phyloP scores from a whole-genome alignment of 2,888 invertebrate genomes.

The Chloroclysta siterata region DNA sequence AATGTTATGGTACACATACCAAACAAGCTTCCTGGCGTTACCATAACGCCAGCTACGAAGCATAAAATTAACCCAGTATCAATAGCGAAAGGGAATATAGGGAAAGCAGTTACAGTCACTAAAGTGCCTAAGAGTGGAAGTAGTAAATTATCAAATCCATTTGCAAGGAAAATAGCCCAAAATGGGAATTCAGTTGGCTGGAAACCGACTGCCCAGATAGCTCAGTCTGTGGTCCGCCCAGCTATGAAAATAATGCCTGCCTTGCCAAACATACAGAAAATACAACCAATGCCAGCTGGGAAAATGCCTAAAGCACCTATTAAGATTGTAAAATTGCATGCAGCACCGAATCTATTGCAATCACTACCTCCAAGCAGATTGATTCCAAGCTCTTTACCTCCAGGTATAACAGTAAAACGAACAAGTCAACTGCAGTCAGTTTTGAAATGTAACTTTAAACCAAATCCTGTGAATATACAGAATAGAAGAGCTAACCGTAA shows the following conservation, averaged over 20 bases:
- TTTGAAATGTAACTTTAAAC: conserved; percentile 5
- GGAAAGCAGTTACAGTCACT: conserved; percentile 49
- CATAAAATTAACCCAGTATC: conserved; percentile 39
- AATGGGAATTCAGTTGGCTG: conserved; percentile 43
- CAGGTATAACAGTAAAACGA: conserved; percentile 66
- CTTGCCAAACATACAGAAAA: conserved; percentile 28
- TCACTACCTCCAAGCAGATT: conserved; percentile 43
- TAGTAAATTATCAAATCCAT: conserved; percentile 46
- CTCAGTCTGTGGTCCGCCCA: conserved; percentile 2
- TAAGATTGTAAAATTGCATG: conserved; percentile 12
- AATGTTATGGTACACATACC: conserved; percentile 80
- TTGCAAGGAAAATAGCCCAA: conserved; percentile 44
- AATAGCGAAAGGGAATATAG: conserved; percentile 43
- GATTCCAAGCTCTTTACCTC: conserved; percentile 60
- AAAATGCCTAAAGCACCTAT: conserved; percentile 2
- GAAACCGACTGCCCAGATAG: conserved; percentile 30
- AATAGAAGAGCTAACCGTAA: background rate
- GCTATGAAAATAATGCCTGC: conserved; percentile 14
- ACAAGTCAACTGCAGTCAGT: conserved; percentile 34
- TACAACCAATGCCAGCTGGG: background rate
- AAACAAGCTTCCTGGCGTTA: conserved; percentile 57
- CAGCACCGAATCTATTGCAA: background rate
- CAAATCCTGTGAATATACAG: conserved; percentile 10
- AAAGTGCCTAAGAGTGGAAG: conserved; percentile 41
- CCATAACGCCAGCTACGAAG: conserved; percentile 56